Evolutionary conservation across 2,113 vertebrate species (phyloP).

Genomic region (Ceyx margarethae): DNA sequence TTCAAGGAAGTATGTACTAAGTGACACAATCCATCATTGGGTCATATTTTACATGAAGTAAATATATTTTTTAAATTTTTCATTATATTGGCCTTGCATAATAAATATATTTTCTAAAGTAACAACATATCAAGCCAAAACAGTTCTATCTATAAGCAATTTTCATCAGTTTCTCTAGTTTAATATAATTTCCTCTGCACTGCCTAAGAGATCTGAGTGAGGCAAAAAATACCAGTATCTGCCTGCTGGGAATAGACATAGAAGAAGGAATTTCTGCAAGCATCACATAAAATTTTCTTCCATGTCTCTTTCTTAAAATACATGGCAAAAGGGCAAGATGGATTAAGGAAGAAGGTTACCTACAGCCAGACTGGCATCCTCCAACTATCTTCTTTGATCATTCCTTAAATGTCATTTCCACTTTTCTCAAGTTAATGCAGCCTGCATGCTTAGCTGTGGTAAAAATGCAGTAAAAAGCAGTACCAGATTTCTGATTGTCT

Average conservation of each 20-base stretch:
- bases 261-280: not conserved
- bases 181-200: not conserved
- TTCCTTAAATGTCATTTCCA: not conserved
- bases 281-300: not conserved
- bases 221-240: not conserved
- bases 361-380: not conserved
- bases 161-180: not conserved
- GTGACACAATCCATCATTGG: not conserved
- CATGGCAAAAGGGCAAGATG: not conserved
- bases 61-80: not conserved
- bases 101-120: not conserved
- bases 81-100: not conserved
- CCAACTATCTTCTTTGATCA: not conserved
- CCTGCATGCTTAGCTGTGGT: not conserved
- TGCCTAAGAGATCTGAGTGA: not conserved
- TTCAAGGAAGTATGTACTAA: not conserved
- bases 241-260: not conserved
- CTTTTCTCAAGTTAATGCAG: not conserved
- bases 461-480: not conserved
- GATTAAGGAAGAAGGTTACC: not conserved
- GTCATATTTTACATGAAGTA: not conserved
- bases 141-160: not conserved
- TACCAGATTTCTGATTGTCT: not conserved
- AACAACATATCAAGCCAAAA: not conserved
- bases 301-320: not conserved